Evolutionary conservation across 92 coral and sea anemone species (phyloP).

Genomic region (Porites evermanni): DNA sequence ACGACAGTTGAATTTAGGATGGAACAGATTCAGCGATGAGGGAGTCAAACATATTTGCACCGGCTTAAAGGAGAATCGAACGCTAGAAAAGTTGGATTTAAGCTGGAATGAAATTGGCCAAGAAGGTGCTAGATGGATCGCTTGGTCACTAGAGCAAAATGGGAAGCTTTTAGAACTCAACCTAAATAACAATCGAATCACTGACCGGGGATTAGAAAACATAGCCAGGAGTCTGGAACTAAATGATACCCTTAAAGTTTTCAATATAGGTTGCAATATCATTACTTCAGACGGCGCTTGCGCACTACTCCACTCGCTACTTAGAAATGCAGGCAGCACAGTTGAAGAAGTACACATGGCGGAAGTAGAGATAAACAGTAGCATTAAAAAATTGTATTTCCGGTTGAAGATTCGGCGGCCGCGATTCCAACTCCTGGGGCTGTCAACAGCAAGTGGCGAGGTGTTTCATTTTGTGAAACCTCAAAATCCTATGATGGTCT

Average conservation of each 20-base stretch:
- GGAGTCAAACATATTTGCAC: constrained; percentile 68
- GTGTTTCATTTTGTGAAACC: constrained; percentile 74
- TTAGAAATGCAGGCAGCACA: constrained; percentile 61
- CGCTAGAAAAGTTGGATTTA: constrained; percentile 70
- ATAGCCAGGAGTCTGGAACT: constrained; percentile 78
- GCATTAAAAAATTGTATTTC: constrained; percentile 68
- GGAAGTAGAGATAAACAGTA: constrained; percentile 78
- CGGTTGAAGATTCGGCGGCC: constrained; percentile 65
- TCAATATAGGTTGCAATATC: constrained; percentile 75
- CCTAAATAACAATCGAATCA: constrained; percentile 82
- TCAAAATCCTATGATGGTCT: constrained; percentile 65
- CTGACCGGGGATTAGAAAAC: constrained; percentile 78
- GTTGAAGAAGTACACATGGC: constrained; percentile 72
- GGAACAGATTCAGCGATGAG: constrained; percentile 86
- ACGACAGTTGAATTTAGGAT: constrained; percentile 72
- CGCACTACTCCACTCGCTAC: constrained; percentile 62
- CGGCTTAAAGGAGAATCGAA: constrained; percentile 66
- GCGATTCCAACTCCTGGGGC: constrained; percentile 64
- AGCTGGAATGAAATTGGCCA: constrained; percentile 89
- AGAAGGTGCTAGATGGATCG: constrained; percentile 65
- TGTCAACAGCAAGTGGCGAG: constrained; percentile 80
- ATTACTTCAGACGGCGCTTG: constrained; percentile 80
- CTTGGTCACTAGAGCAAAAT: constrained; percentile 67
- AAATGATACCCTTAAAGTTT: constrained; percentile 70
- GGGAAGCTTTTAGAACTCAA: constrained; percentile 76